Base-by-base conservation (phyloP, 1,140 invertebrate genomes). In the Diabrotica undecimpunctata region DNA sequence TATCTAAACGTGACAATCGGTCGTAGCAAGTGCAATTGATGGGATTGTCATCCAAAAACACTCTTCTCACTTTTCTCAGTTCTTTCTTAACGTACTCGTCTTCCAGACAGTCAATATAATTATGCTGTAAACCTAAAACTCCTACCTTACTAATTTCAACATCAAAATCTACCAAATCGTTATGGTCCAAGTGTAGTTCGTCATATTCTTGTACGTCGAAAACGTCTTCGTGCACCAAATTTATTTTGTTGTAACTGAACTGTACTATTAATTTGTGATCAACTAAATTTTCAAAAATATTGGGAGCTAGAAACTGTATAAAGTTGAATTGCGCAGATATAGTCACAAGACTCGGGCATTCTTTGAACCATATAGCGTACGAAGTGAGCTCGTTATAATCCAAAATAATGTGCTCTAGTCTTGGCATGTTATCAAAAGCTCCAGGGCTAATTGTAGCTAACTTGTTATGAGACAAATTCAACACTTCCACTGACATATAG, bases 171-270 rank as follows among this genome's bases (percentile, higher is more conserved):
- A 10, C 38, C 12, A 62, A 54, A 11, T 62, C 61, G 7, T 62
- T 62, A 14, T 62, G 61, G 36, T 62, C 61, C 11, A 62, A 38
- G 13, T 62, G 38, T 12, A 62, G 36, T 12, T 62, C 61, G 9
- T 25, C 46, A 8, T 54, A 54, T 54, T 62, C 61, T n/a, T 54
- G 38, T 6, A 62, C 52, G 7, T 62, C 61, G 37, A 62, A 62
- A 6, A 62, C 7, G 25, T 62, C 61, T 13, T 54, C 37, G 7
- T 54, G 35, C 7, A 62, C 36, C 52, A 38, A 54, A 14, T 53
- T 54, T 10, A 62, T 62, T 46, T 62, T 62, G 39, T 62, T 62
- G 38, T 54, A 62, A 39, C 61, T 62, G 52, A 62, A 62, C 9
- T 54, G 38, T 12, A 10, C 51, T 8, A 54, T 62, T 2, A 62